Evolutionary conservation across 1,140 invertebrate species (phyloP), one percentile per base, ranked within the genome.

Genomic region (Aphaenogaster ashmeadi): DNA sequence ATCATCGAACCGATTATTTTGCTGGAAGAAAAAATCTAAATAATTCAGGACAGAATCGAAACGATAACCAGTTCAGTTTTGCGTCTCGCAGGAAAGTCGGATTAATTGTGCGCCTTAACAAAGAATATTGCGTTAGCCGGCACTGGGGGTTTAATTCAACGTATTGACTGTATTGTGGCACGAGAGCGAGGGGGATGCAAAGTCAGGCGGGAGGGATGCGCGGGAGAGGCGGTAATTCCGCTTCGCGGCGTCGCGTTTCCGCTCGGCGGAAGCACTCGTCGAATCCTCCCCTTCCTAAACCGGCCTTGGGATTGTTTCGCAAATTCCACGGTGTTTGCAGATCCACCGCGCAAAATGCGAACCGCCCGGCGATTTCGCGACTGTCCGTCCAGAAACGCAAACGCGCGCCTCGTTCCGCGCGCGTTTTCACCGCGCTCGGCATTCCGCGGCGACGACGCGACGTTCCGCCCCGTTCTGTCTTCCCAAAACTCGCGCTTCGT

Each of bases 271-370:
- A 74, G n/a, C 52, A 54, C 62, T 88, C 47, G n/a, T 44, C 11
- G 41, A 56, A 54, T 47, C 74, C 67, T 36, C 67, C 38, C 52
- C 11, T 60, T 60, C 56, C 67, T 36, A n/a, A 21, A 80, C 11
- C 13, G n/a, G 5, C 9, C 5, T 27, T 60, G 13, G 62, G 47
- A 89, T 90, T 90, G 69, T 89, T 90, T 79, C 33, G 54, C 83
- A 44, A 74, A 83, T 72, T 56, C 9, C 36, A 21, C 38, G 58
- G n/a, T 41, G 77, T 75, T 50, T 75, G 47, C 58, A 41, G 21
- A 86, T 60, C 9, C 56, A 44, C 18, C 18, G 15, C 13, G 44
- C 77, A 15, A 54, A 3, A 13, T 11, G 18, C 9, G 3, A 18
- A 36, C 9, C 67, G 21, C 2, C 18, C 15, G 27, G 18, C 15